Evolutionary conservation across 2,888 invertebrate species (phyloP).

Genomic region (Athetis lepigone): DNA sequence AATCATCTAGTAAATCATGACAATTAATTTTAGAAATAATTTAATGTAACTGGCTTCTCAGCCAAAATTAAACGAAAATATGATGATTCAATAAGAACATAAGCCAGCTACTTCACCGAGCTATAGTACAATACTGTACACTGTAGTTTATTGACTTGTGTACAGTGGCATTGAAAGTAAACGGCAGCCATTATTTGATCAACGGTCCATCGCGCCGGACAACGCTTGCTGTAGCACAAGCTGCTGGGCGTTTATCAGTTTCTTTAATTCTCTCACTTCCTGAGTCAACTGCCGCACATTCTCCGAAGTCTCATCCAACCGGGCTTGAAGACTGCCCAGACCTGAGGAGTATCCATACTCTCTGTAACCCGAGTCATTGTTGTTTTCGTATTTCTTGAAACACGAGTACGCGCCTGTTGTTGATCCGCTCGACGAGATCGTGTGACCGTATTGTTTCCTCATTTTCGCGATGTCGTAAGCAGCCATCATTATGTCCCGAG

Average conservation of each 20-base stretch:
- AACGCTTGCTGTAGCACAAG: constrained; percentile 88
- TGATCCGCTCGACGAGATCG: constrained; percentile 92
- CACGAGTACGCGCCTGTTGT: constrained; percentile 92
- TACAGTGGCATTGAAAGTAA: constrained; percentile 89
- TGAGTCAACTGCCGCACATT: constrained; percentile 92
- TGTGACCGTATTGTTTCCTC: constrained; percentile 93
- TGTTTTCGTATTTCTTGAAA: constrained; percentile 92
- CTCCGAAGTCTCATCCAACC: constrained; percentile 93
- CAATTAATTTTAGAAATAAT: too few relatives aligned
- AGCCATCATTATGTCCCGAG: constrained; percentile 94
- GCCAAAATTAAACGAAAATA: constrained; percentile 66
- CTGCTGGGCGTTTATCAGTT: constrained; percentile 88
- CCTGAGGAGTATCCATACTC: constrained; percentile 90
- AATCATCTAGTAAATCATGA: too few relatives aligned
- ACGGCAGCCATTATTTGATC: constrained; percentile 87
- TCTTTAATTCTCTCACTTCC: constrained; percentile 93
- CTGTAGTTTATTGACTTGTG: constrained; percentile 88
- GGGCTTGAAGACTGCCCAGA: constrained; percentile 91
- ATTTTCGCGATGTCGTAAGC: constrained; percentile 95
- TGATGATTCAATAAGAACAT: constrained; percentile 77
- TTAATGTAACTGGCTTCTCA: constrained; percentile 50
- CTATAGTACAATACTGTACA: constrained; percentile 72
- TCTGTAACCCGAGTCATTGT: constrained; percentile 87
- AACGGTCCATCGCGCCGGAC: constrained; percentile 85
- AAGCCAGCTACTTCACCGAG: constrained; percentile 80